Conservation (phyloP, 92 coral and sea anemone species). For the Actinostola sp. region DNA sequence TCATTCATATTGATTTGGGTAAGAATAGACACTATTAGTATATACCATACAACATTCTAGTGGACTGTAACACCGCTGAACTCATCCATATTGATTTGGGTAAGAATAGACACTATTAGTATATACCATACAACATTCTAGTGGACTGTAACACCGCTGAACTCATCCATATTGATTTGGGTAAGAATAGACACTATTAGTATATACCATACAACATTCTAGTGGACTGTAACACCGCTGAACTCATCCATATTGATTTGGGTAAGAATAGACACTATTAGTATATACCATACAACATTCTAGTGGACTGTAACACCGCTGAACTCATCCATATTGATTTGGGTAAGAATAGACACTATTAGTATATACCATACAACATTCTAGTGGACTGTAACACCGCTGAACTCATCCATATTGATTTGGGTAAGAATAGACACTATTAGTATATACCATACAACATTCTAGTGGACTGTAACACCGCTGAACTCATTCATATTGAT, state of each 20-base stretch:
- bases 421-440: conserved; percentile 75
- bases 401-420: conserved; percentile 88
- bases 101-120: too few species aligned
- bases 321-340: conserved; percentile 91
- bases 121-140: too few species aligned
- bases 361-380: too few species aligned
- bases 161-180: conserved; percentile 88
- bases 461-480: conserved; percentile 93
- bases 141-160: conserved; percentile 97
- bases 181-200: too few species aligned
- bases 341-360: conserved; percentile 71
- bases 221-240: conserved; percentile 95
- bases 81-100: conserved; percentile 91
- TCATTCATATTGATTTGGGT: conserved; percentile 93
- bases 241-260: conserved; percentile 87
- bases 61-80: conserved; percentile 94
- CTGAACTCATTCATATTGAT: conserved; percentile 91
- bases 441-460: too few species aligned
- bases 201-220: too few species aligned
- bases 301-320: conserved; percentile 94
- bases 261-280: conserved; percentile 75
- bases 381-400: conserved; percentile 96
- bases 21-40: too few species aligned
- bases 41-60: conserved; percentile 91
- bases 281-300: too few species aligned